Evolutionary conservation across 2,797 vertebrate species (phyloP).

Genomic region (Cirrhinus mrigala): DNA sequence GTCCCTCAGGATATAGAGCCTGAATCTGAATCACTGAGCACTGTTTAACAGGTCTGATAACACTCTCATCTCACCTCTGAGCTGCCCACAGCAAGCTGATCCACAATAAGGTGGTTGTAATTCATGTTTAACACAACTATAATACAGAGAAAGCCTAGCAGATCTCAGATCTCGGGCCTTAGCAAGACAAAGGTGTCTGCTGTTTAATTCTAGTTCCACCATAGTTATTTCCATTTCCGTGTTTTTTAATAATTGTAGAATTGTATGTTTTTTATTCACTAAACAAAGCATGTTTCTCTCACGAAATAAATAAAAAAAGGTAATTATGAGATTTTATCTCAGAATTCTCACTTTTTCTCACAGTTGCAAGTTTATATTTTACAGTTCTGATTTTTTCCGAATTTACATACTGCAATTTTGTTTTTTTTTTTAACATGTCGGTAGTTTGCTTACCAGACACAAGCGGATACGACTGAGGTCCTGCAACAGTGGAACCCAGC

Average conservation of each 20-base stretch:
- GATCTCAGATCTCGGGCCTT: not conserved
- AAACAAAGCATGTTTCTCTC: not conserved
- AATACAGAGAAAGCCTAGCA: not conserved
- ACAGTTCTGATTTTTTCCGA: not conserved
- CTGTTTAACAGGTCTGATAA: constrained; percentile 49
- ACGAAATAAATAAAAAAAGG: not conserved
- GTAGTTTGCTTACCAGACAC: constrained; percentile 89
- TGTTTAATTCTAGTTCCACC: not conserved
- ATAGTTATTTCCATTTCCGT: not conserved
- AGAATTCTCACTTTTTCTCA: not conserved
- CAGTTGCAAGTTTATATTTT: not conserved
- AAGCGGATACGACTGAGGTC: constrained; percentile 93
- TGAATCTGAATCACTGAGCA: constrained; percentile 50
- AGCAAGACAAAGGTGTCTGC: not conserved
- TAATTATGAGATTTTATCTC: not conserved
- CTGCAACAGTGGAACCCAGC: constrained; percentile 87
- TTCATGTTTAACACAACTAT: constrained; percentile 12
- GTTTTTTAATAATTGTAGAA: not conserved
- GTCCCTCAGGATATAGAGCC: constrained; percentile 47
- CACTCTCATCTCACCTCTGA: constrained; percentile 35
- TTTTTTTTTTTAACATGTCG: not conserved
- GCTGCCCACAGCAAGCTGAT: constrained; percentile 31
- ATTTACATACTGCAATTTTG: not conserved
- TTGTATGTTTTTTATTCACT: not conserved
- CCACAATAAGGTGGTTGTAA: not conserved